Base-by-base conservation (phyloP, 1,140 invertebrate species). In the Drosophila lowei region DNA sequence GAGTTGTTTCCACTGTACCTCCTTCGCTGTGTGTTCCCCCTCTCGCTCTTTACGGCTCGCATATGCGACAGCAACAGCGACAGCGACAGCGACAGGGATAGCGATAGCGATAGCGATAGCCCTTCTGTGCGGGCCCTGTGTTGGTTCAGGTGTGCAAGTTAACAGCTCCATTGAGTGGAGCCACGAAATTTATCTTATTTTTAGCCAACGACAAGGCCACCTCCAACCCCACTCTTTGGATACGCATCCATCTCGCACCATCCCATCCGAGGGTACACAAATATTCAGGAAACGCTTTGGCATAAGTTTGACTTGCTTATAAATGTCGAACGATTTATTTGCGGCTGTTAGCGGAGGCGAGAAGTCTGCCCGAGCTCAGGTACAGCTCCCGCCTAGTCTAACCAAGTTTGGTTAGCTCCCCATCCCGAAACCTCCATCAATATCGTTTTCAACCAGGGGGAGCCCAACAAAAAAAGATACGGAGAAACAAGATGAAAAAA, bases 131-230 rank as follows among this genome's bases (percentile, higher is more conserved):
- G 5, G n/a, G 11, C 25, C 44, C 60, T 30, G 28, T 38, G 9
- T n/a, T 13, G 66, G 46, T 56, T 57, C 83, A 88, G 83, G 75
- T 88, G 83, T 67, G 78, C 79, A 60, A 79, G 78, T 88, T 85
- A 88, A 88, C 83, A 83, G 83, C 83, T 88, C 75, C 83, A 88
- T 88, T 88, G 83, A 88, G 83, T 88, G 75, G 59, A 64, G 78
- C 83, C 83, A 89, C 83, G 88, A 72, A 88, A 88, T 88, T 83
- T 83, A 88, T 88, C 83, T 88, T 88, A 88, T 88, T 88, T 88
- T 88, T 88, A 88, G 83, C 61, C 52, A 23, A 41, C 72, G 3
- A 11, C 49, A 49, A 21, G 9, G 3, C 16, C 9, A n/a, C 5
- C 6, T n/a, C 28, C 15, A 11, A 2, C 43, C 28, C 4, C 23